Base-by-base conservation (phyloP, 64 coral and sea anemone genomes). In the Pocillopora damicornis region DNA sequence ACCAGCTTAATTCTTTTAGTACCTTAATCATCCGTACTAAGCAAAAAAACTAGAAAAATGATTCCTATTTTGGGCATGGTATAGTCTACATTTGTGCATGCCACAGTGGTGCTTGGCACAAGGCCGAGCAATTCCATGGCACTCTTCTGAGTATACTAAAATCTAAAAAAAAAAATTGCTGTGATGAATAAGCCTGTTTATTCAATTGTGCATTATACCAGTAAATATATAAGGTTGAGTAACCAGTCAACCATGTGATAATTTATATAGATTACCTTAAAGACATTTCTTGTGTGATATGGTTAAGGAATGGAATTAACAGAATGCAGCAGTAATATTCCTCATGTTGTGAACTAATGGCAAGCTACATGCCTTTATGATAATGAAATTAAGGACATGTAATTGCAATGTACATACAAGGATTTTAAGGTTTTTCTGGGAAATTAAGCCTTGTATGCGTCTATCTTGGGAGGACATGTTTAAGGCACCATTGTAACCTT, bases 361-460 rank as follows among this genome's bases (percentile, higher is more conserved):
- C 20, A 91, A 37, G 14, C 76, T 63, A 51, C 89, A 91, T 66
- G 89, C 71, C 12, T 37, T 42, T 58, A 82, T 72, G 14, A 88
- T 80, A 58, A 63, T 67, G 34, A 93, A 86, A 88, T 93, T 93
- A n/a, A 88, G 81, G 23, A 78, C 75, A 69, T 93, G 91, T 14
- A 83, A 60, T 75, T 87, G 76, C 85, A 92, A 71, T 83, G 86
- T 16, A 73, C 72, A 65, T 88, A 88, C 57, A 88, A 23, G 26
- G 91, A 72, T 20, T 89, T 79, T 13, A 78, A 78, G 68, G 5
- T 63, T 73, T 37, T 72, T 76, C 57, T 37, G 30, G n/a, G 76
- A 51, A 35, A 92, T 88, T 74, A 63, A 56, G 9, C 86, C 86
- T 81, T 87, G 77, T 22, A 89, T 86, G 35, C 91, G 86, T 13